Base-by-base conservation (phyloP, 2,888 invertebrate species). In the Drosophila imparisetae region DNA sequence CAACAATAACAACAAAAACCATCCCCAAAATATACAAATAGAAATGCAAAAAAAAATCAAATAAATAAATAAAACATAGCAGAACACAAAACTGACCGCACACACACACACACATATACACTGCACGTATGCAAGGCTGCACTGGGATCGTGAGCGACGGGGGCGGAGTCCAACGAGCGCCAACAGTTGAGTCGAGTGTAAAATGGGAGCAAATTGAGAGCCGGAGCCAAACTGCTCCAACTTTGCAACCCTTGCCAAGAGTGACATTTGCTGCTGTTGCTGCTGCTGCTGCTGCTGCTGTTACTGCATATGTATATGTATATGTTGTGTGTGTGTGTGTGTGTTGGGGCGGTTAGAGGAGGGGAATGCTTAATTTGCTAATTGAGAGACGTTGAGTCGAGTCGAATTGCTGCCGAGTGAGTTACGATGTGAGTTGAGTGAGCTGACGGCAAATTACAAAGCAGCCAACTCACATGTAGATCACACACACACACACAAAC, bases 331-430 rank as follows among this genome's bases (percentile, higher is more conserved):
- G 30, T 29, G 29, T 29, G 29, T 34, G 49, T 48, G 61, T 59
- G 60, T 73, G 73, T 63, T 69, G 67, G 60, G 66, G 74, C 30
- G 30, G 29, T 10, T 57, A 21, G 63, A 32, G 49, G 13, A 42
- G 32, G 21, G 59, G 70, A 62, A 75, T 64, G 72, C 71, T 77
- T 83, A 80, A 87, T 89, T 86, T 88, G 82, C 77, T 88, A 90
- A 91, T 83, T 83, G 91, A 91, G 90, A 85, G 84, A 66, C 76
- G 55, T 49, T 54, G 54, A 42, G 61, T 45, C 48, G 32, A 48
- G 34, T 75, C 75, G 86, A 86, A 29, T 80, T 71, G 76, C 24
- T 72, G 36, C 24, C n/a, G 67, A 73, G 30, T 50, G 66, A 50
- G 45, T 58, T 34, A 48, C 52, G 42, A 13, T 21, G 21, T 45